Base-by-base conservation (phyloP, 2,797 vertebrate genomes). In the Mastacembelus armatus region DNA sequence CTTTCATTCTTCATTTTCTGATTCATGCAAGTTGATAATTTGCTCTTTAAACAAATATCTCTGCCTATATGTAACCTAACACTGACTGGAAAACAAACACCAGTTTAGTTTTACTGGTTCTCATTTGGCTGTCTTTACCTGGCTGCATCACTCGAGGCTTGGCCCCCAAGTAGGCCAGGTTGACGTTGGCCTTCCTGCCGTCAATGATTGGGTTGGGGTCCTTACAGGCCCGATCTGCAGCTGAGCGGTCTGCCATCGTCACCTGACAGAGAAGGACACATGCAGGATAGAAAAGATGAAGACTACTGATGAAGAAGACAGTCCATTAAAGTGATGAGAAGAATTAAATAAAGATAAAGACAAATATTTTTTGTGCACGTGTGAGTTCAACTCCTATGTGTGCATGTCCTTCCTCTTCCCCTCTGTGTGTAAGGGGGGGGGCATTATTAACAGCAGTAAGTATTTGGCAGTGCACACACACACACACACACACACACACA, bases 151-250 rank as follows among this genome's bases (percentile, higher is more conserved):
- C 96, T 61, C 97, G 92, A 40, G 97, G 98, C 77, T 99, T 99
- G 79, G 97, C 98, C 73, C 98, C 98, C 81, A 99, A 91, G 87
- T 99, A 99, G 26, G 98, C 98, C 91, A 99, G 94, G 89, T 99
- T 99, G 81, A 99, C 98, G 30, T 99, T 99, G 84, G 98, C 98
- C 90, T 99, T 99, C 87, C 98, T 95, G 88, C 98, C 98, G 4
- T 99, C 98, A 48, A 99, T 99, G 88, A 99, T 99, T 36, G 98
- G 98, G 89, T 99, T 99, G 74, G 97, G 98, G 89, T 99, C 98
- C 83, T 99, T 99, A 64, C 98, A 99, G 78, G 97, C 97, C 75
- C 98, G 93, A 81, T 99, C 98, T 0, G 98, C 97, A 2, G 97
- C 95, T 10, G 96, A 95, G 87, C 97, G 95, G 86, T 99, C 98